Base-by-base conservation (phyloP, 2,113 vertebrate genomes). In the Dipodomys stephensi region DNA sequence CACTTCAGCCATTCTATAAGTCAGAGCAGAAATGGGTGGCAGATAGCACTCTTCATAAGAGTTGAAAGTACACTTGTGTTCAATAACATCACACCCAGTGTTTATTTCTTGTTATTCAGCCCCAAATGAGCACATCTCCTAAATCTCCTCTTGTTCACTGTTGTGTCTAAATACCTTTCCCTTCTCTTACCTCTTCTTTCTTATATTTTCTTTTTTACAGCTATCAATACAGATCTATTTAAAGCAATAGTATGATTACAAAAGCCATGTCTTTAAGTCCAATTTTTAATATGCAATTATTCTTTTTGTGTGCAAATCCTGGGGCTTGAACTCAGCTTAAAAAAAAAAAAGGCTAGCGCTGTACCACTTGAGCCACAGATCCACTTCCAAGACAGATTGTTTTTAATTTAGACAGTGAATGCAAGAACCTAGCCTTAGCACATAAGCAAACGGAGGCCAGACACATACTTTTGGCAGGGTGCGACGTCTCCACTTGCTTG, bases 21-120 rank as follows among this genome's bases (percentile, higher is more conserved):
- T 11, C 16, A 32, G 74, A 64, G 4, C 20, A 32, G 65, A 81
- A 88, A 25, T 6, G 27, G 27, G 4, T 11, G 6, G 49, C 39
- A 83, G 12, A 83, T 0, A 22, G 2, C 4, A 0, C 2, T 57
- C 1, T 11, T 20, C 25, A 10, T 6, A 27, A 12, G 9, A 16
- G 19, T 3, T 2, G 23, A 60, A 12, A 60, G 23, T 28, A 1
- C 4, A 2, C 69, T 18, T 39, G 9, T 65, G 28, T 15, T 91
- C 0, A 19, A 11, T 7, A 12, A 2, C 27, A 2, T 15, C 1
- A 0, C 28, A 2, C 1, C 2, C 19, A 2, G 4, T 1, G 60
- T 53, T 57, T 69, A 2, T 0, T 82, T 88, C 60, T 28, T 73
- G 77, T 65, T 39, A 78, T 53, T 93, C 69, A 73, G 6, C 46